Evolutionary conservation across 2,797 vertebrate genomes (phyloP), one percentile per base, ranked within the genome.

Genomic region (Pseudomugil tenellus): DNA sequence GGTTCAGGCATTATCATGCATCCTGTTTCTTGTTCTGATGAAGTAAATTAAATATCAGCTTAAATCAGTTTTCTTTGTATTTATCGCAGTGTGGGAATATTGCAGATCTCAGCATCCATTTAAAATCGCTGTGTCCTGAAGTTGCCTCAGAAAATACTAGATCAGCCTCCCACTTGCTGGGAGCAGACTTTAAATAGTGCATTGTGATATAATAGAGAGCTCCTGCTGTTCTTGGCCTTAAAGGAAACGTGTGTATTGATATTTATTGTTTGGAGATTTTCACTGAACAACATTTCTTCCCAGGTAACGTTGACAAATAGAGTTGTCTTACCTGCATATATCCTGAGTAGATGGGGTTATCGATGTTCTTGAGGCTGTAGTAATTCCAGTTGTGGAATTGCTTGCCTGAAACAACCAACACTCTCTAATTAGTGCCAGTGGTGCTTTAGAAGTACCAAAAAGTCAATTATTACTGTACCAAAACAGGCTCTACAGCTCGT

Each of bases 271-370:
- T 37, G 29, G 58, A n/a, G 61, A 46, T 51, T 53, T 46, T 71
- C 37, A 46, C 8, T 21, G 25, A n/a, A 63, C 13, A 0, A 1
- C 29, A n/a, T 34, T 32, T 72, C 25, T 46, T 32, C 11, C 19
- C 13, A 29, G 0, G 17, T 39, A 21, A 68, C 54, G 19, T 26
- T 17, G 26, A 28, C 3, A 21, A 23, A n/a, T 14, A 35, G n/a
- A 23, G 21, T 1, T 6, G 46, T 89, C 94, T 71, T 92, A 99
- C 98, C 98, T 97, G 95, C 96, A 97, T 84, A 96, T 96, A 90
- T 98, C 96, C 93, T 98, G 96, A 93, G 95, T 93, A 58, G 97
- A 97, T 19, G 95, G 94, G 58, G 94, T 95, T 81, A 95, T 93
- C 1, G 96, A 97, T 52, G 95, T 87, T 67, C 92, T 94, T 25